A percentile compares a stretch with the other conserved stretches of the same genome.
Conservation (phyloP, 1,140 invertebrate species). For the Ceratitis capitata region DNA sequence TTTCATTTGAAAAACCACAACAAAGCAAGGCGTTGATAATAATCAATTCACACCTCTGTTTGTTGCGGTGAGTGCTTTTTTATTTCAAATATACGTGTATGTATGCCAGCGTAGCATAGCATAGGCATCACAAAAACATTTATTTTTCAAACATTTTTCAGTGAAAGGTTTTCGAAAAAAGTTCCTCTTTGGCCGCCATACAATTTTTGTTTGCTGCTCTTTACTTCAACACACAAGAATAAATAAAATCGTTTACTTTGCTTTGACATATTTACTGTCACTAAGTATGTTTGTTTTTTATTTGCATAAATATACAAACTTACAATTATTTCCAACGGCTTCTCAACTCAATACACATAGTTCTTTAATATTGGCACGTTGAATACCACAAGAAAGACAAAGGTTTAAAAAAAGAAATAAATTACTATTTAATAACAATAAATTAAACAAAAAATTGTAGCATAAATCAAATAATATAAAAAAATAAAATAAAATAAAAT, state of each 20-base stretch:
- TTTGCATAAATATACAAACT: neutral
- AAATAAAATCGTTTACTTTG: neutral
- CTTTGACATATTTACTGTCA: neutral
- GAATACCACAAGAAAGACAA: neutral
- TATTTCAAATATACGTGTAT: neutral
- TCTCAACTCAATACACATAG: neutral
- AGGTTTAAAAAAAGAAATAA: no score
- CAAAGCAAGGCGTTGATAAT: neutral
- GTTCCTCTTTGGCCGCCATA: neutral
- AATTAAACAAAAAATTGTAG: no score
- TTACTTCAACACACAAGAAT: neutral
- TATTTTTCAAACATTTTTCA: neutral
- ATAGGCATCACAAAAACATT: neutral
- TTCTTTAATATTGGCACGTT: neutral
- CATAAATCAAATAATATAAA: no score
- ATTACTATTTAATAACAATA: no score
- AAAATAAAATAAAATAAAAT: no score
- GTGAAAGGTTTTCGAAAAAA: neutral
- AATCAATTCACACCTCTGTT: neutral
- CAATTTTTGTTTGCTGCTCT: neutral
- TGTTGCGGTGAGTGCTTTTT: neutral
- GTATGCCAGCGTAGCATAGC: neutral
- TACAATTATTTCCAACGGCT: neutral
- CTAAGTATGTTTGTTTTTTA: neutral
- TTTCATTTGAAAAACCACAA: neutral